These are phyloP conservation scores for Sarcophaga subvicina DNA, from an alignment of 2,888 invertebrate genomes.

Conservation along the genomic window DNA sequence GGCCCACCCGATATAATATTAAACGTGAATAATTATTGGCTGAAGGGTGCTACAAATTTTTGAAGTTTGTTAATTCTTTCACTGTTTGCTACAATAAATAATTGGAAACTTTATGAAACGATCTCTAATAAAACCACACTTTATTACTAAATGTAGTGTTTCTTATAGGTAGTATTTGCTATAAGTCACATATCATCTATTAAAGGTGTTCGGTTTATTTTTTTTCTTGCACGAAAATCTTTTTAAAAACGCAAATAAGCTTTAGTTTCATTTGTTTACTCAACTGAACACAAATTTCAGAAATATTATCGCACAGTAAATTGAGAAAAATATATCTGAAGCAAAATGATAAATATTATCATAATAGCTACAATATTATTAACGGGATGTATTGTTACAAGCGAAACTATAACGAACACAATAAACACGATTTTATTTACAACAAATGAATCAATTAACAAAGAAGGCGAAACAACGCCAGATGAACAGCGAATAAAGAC, in stretches of 20 bases:
- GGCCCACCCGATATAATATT: no score
- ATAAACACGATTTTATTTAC: background rate
- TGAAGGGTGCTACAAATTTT: background rate
- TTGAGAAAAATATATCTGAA: background rate
- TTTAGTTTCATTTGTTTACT: slow-evolving; percentile 41
- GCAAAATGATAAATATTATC: background rate
- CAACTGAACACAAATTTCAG: slow-evolving; percentile 31
- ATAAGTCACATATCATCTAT: background rate
- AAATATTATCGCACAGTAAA: slow-evolving; percentile 1
- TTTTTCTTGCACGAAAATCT: slow-evolving; percentile 22
- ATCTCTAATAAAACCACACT: no score
- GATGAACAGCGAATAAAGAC: no score
- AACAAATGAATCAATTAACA: background rate
- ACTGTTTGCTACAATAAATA: no score
- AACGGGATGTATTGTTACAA: background rate
- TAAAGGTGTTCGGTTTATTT: slow-evolving; percentile 19
- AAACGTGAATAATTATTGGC: no score
- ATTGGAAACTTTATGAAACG: no score
- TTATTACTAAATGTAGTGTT: background rate
- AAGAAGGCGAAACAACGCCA: no score
- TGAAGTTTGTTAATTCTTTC: background rate
- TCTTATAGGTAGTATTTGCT: background rate
- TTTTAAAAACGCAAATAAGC: slow-evolving; percentile 12
- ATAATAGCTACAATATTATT: background rate
- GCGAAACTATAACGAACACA: background rate